Conservation (phyloP, 2,113 vertebrate species). For the Rissa tridactyla region DNA sequence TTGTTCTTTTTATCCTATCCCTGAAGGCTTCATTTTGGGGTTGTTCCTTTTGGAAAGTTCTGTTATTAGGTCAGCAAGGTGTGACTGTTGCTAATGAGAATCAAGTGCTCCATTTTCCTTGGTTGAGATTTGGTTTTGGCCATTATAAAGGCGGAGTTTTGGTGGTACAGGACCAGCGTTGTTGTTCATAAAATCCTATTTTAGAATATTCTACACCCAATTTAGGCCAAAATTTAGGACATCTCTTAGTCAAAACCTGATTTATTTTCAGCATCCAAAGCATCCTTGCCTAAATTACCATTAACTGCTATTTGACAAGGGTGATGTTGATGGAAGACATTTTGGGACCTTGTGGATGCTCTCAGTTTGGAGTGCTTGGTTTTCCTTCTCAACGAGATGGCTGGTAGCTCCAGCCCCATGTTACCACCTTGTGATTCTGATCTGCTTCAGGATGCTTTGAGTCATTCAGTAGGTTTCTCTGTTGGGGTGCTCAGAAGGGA, state of each 20-base stretch:
- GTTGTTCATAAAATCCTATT: background rate
- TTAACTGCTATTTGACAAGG: background rate
- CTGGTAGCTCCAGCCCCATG: background rate
- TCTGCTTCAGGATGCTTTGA: background rate
- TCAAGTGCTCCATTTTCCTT: background rate
- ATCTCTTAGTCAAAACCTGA: background rate
- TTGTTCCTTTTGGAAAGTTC: background rate
- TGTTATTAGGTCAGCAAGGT: background rate
- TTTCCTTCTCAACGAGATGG: background rate
- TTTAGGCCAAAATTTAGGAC: background rate
- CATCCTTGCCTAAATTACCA: background rate
- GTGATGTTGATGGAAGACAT: background rate
- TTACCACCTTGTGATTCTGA: background rate
- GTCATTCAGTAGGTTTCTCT: background rate
- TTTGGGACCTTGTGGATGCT: background rate
- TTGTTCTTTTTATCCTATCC: background rate
- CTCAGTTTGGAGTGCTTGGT: background rate
- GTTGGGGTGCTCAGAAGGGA: background rate
- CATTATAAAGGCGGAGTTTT: background rate
- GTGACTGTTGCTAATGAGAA: background rate
- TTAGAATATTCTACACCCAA: background rate
- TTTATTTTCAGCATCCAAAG: constrained; percentile 12
- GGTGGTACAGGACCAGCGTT: background rate
- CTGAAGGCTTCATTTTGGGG: background rate
- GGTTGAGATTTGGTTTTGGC: background rate